Evolutionary conservation across 2,797 vertebrate species (phyloP), one percentile per base, ranked within the genome.

Genomic region (Chelmon rostratus): DNA sequence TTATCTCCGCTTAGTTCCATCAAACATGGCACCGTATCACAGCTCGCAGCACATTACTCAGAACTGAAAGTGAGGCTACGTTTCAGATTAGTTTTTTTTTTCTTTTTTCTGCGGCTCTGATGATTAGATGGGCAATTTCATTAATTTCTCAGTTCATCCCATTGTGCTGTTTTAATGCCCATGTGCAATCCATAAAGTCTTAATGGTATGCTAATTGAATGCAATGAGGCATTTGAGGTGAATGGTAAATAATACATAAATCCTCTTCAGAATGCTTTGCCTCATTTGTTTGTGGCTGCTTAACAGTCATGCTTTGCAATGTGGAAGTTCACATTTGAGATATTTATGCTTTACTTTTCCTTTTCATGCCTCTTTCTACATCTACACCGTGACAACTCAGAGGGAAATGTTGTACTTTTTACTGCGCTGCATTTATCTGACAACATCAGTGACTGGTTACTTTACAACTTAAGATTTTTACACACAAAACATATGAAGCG

Each of bases 1-100:
- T 82, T 74, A 92, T 86, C 80, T 71, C 73, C 50, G 78, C 50
- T 61, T 23, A 67, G 50, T 80, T 74, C 53, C 68, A 77, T 81
- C 81, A 85, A 74, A 81, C 53, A 84, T 68, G 79, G 81, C 65
- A 63, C 54, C 33, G 44, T 71, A 64, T 82, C 72, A 78, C 53
- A 66, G 56, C 72, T 49, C 49, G 50, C 9, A 52, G 64, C 31
- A 73, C 42, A 67, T 68, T 76, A 56, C 46, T 73, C 31, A 78
- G 28, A 71, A 71, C 10, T 63, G n/a, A 72, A 79, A 72, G 25
- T n/a, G 23, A 68, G 33, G 15, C 44, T 69, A 78, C 80, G 79
- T 78, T 81, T 68, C 25, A 65, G 47, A 56, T 18, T 40, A 6
- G 6, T 49, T 21, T 49, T 18, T 18, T 46, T 42, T n/a, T n/a